Percentiles rank a stretch among this genome's conserved stretches.
phyloP scores from a whole-genome alignment of 2,113 vertebrate species.

The Tachuris rubrigastra region DNA sequence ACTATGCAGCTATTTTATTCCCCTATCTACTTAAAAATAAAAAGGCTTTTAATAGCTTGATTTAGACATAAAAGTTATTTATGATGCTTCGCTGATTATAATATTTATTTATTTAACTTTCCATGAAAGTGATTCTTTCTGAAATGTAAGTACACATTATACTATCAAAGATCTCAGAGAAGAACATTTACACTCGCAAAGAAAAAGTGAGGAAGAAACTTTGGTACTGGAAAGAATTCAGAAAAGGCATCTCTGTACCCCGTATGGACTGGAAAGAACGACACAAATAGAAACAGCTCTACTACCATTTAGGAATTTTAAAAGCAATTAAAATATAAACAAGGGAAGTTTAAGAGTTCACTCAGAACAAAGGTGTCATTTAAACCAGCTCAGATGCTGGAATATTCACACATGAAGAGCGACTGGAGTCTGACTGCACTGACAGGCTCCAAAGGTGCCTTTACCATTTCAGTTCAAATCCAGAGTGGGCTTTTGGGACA shows the following conservation, averaged over 20 bases:
- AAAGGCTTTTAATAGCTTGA: conserved; percentile 83
- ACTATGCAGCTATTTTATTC: conserved; percentile 81
- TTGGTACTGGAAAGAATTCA: neutral
- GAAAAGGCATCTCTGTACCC: neutral
- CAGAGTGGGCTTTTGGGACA: neutral
- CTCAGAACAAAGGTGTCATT: conserved; percentile 48
- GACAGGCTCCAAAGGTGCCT: neutral
- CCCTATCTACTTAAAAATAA: conserved; percentile 83
- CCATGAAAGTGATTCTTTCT: conserved; percentile 65
- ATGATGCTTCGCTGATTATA: conserved; percentile 77
- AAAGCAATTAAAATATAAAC: conserved; percentile 35
- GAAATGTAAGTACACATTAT: conserved; percentile 42
- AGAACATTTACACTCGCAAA: neutral
- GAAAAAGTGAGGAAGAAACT: neutral
- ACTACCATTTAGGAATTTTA: neutral
- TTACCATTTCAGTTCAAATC: neutral
- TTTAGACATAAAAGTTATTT: conserved; percentile 83
- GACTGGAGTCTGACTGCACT: neutral
- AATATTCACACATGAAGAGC: neutral
- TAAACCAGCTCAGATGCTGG: conserved; percentile 3
- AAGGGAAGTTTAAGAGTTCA: conserved; percentile 49
- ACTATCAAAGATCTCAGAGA: conserved; percentile 9
- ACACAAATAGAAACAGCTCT: neutral
- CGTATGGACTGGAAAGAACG: neutral
- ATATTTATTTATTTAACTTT: conserved; percentile 77